Base-by-base conservation (phyloP, 1,140 invertebrate species). In the Meloidogyne exigua region DNA sequence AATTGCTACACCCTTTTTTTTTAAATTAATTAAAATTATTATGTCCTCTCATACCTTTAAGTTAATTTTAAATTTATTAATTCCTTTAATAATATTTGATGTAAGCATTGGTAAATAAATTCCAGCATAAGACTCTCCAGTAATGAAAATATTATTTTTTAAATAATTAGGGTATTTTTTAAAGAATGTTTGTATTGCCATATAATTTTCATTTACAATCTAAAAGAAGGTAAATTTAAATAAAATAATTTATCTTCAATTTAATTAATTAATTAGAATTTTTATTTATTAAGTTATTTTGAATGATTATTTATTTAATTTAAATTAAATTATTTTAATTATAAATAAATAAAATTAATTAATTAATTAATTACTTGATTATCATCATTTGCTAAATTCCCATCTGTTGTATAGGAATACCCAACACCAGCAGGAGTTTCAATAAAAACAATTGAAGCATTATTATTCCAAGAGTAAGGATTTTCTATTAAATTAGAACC, bases 131-230 rank as follows among this genome's bases (percentile, higher is more conserved):
- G 83, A 86, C 81, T 89, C 89, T 39, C 89, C 89, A 32, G 88
- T 88, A 36, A 90, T 82, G 72, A 88, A 90, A 66, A 90, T 88
- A 26, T 84, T 80, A 68, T 85, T 89, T 5, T 83, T 81, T 25
- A 78, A 78, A 78, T 88, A 90, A 77, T 90, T 87, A 15, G 90
- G 89, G 81, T 89, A 91, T 77, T 89, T 89, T n/a, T 70, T 68
- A 78, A 90, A 89, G 84, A 90, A 90, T 72, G 88, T 76, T 74
- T 89, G 85, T 39, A 91, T 64, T 57, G 90, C 90, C 0, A 83
- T 63, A 70, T 88, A 88, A 76, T 89, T 90, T 75, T 90, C 87
- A 15, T 72, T 11, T 7, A 88, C 84, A 28, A 80, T 85, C 83
- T 83, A 28, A 57, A 49, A 76, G n/a, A n/a, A n/a, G n/a, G n/a